Percentiles rank a stretch among this genome's conserved stretches.
These are phyloP conservation scores for Nematolebias whitei DNA, from an alignment of 2,113 vertebrate genomes.

Conservation along the genomic window DNA sequence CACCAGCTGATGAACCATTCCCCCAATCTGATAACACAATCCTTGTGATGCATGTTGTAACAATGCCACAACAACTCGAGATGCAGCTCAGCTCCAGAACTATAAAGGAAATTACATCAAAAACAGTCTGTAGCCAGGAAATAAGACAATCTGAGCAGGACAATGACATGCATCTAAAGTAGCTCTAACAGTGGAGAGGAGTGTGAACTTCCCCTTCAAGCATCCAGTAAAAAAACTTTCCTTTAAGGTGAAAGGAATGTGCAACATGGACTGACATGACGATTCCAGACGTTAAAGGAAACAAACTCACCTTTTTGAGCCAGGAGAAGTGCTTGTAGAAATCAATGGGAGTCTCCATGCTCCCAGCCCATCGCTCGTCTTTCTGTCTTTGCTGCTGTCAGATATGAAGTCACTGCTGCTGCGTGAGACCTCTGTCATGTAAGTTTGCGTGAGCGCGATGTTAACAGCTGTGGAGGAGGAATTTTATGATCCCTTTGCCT, in stretches of 20 bases:
- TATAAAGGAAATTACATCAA: constrained; percentile 37
- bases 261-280: not conserved
- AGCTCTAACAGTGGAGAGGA: not conserved
- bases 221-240: too few relatives aligned
- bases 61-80: constrained; percentile 2
- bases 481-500: constrained; percentile 38
- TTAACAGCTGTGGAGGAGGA: constrained; percentile 61
- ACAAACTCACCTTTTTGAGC: constrained; percentile 90
- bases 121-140: constrained; percentile 27
- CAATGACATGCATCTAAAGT: constrained; percentile 12
- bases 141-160: constrained; percentile 33
- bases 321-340: constrained; percentile 96
- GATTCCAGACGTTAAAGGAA: not conserved
- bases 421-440: constrained; percentile 37
- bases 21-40: constrained; percentile 44
- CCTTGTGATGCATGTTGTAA: constrained; percentile 20
- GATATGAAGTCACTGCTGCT: constrained; percentile 9
- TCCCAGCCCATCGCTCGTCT: constrained; percentile 89
- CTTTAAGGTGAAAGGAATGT: not conserved
- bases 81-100: constrained; percentile 17
- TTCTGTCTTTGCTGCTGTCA: not conserved
- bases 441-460: constrained; percentile 30
- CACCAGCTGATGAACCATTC: constrained; percentile 55
- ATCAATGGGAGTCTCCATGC: constrained; percentile 96
- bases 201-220: not conserved